These are phyloP conservation scores for Abrostola tripartita DNA, from an alignment of 2,888 invertebrate genomes.

Conservation along the genomic window DNA sequence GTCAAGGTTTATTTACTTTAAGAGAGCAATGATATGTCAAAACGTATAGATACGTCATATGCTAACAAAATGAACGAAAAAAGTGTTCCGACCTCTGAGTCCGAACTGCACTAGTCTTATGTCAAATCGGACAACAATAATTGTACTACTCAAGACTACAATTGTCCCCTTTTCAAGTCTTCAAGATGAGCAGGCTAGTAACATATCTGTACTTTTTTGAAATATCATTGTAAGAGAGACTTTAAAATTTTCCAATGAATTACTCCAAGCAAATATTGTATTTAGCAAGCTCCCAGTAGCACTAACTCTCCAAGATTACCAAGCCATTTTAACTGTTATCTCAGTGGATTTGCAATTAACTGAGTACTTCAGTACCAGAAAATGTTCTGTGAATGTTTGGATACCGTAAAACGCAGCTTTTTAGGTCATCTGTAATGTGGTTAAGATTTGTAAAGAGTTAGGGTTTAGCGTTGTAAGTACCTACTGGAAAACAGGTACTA, in stretches of 20 bases:
- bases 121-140: no score
- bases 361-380: constrained; percentile 13
- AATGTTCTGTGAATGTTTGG: constrained; percentile 20
- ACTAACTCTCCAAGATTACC: constrained; percentile 25
- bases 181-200: background rate
- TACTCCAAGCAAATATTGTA: constrained; percentile 7
- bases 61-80: no score
- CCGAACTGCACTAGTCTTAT: no score
- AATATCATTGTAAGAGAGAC: background rate
- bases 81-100: no score
- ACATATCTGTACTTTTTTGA: background rate
- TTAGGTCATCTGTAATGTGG: constrained; percentile 6
- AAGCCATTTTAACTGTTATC: constrained; percentile 26
- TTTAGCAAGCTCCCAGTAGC: constrained; percentile 13
- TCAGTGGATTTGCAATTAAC: constrained; percentile 32
- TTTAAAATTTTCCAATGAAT: constrained; percentile 10
- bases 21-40: no score
- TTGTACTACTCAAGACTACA: no score
- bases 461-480: background rate
- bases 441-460: background rate
- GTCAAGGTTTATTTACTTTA: background rate
- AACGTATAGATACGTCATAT: no score
- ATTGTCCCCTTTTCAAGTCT: background rate
- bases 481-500: no score
- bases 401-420: constrained; percentile 1